Percentiles rank a stretch among this genome's conserved stretches.
phyloP scores from a whole-genome alignment of 2,888 invertebrate genomes.

The Chouioia cunea region DNA sequence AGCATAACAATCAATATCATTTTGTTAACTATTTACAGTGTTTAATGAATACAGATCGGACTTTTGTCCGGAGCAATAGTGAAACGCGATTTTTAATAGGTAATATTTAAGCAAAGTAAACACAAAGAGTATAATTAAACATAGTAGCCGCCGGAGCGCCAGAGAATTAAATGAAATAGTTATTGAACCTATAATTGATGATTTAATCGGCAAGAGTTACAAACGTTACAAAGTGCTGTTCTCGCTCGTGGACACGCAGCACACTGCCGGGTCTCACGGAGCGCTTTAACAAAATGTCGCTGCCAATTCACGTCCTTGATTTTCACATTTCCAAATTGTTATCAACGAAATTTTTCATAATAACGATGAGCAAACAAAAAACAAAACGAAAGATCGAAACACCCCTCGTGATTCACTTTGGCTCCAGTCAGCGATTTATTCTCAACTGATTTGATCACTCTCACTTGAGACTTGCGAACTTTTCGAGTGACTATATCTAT shows the following conservation, averaged over 20 bases:
- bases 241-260: neutral
- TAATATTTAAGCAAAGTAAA: constrained; percentile 13
- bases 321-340: constrained; percentile 8
- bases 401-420: too few species aligned
- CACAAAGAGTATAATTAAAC: constrained; percentile 47
- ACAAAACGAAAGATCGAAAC: too few species aligned
- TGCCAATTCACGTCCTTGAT: constrained; percentile 19
- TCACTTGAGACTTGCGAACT: too few species aligned
- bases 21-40: constrained; percentile 68
- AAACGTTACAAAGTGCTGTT: constrained; percentile 32
- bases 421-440: too few species aligned
- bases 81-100: constrained; percentile 52
- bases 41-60: constrained; percentile 61
- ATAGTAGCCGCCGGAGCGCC: constrained; percentile 38
- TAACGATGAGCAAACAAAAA: too few species aligned
- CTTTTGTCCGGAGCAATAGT: constrained; percentile 66
- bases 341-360: too few species aligned
- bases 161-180: constrained; percentile 51
- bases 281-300: neutral
- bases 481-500: too few species aligned
- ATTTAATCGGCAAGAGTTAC: constrained; percentile 8
- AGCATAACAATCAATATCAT: constrained; percentile 65
- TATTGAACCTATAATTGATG: constrained; percentile 45
- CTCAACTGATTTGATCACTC: too few species aligned
- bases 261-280: constrained; percentile 10